A percentile compares a stretch with the other conserved stretches of the same genome.
phyloP scores from a whole-genome alignment of 2,113 vertebrate genomes.

The Nesoenas mayeri region DNA sequence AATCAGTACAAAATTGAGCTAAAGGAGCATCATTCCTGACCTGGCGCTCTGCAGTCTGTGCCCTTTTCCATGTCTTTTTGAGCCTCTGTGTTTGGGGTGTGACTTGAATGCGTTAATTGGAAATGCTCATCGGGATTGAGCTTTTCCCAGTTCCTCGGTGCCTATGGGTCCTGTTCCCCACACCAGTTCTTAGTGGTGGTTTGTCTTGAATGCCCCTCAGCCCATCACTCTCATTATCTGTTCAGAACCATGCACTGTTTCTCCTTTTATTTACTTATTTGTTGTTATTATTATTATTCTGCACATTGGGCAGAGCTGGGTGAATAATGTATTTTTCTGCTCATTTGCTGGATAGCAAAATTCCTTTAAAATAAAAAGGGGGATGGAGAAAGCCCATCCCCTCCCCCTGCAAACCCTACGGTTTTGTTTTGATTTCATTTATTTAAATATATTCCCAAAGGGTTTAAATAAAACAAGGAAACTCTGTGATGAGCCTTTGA shows the following conservation, averaged over 20 bases:
- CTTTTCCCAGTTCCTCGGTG: background rate
- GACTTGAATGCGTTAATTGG: background rate
- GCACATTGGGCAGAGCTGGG: background rate
- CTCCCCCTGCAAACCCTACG: background rate
- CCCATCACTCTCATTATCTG: background rate
- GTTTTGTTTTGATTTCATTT: conserved; percentile 44
- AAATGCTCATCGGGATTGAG: background rate
- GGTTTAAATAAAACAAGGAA: conserved; percentile 49
- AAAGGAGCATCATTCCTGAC: background rate
- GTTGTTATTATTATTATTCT: background rate
- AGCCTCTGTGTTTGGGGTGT: rapidly evolving
- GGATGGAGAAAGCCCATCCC: background rate
- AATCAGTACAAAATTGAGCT: background rate
- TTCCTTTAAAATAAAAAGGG: background rate
- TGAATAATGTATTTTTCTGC: background rate
- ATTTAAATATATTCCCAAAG: conserved; percentile 37
- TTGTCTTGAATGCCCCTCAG: background rate
- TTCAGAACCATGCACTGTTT: background rate
- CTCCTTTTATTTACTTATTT: conserved; percentile 18
- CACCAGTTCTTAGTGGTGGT: background rate
- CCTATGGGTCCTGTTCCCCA: rapidly evolving
- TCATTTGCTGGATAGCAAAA: background rate
- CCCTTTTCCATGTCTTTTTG: background rate
- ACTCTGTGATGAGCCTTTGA: background rate
- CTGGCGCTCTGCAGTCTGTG: background rate